These are phyloP conservation scores for Phoenicopterus ruber DNA, from an alignment of 2,113 vertebrate genomes.

Conservation along the genomic window DNA sequence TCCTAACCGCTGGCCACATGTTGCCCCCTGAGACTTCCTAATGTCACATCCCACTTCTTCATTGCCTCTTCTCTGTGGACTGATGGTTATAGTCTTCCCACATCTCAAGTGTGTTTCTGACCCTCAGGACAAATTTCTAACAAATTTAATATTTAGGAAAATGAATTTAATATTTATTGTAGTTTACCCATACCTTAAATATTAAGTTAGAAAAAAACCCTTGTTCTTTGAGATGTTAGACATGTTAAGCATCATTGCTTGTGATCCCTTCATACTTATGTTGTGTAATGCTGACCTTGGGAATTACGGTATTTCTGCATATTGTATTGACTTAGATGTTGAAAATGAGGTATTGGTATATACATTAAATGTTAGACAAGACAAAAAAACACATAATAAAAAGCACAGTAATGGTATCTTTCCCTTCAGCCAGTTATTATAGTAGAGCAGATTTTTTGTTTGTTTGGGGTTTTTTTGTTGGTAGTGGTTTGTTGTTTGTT, in stretches of 20 bases:
- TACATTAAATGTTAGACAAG: neutral
- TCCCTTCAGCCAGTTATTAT: neutral
- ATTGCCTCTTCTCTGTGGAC: neutral
- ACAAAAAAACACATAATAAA: neutral
- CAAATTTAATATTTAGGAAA: neutral
- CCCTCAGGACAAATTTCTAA: neutral
- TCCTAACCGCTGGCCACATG: slow-evolving; percentile 1
- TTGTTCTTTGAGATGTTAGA: neutral
- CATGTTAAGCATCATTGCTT: neutral
- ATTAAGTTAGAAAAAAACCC: neutral
- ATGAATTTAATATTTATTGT: neutral
- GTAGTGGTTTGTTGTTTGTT: neutral
- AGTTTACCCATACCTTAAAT: neutral
- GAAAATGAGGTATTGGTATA: neutral
- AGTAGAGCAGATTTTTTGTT: neutral
- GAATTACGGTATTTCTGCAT: neutral
- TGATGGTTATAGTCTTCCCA: neutral
- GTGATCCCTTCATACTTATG: neutral
- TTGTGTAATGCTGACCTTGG: slow-evolving; percentile 19
- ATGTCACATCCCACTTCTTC: slow-evolving; percentile 40
- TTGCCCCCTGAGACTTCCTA: slow-evolving; percentile 51
- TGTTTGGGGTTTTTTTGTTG: neutral
- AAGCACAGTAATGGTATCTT: neutral
- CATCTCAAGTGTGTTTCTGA: neutral
- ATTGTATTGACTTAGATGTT: neutral